A percentile compares a stretch with the other conserved stretches of the same genome.
Evolutionary conservation across 1,140 invertebrate species (phyloP).

Genomic region (Drosophila littoralis): DNA sequence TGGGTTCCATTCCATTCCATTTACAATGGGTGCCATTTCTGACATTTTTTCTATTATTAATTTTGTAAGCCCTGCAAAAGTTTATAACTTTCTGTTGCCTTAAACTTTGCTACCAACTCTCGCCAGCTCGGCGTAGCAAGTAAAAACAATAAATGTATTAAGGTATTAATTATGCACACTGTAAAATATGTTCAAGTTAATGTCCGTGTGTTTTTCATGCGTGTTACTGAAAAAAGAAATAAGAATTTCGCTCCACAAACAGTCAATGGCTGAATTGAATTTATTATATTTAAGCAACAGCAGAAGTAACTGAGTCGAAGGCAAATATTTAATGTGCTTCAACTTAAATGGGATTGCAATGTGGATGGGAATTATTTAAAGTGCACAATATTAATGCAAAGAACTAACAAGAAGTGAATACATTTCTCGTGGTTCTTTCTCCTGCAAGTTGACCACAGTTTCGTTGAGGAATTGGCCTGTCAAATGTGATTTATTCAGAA

Average conservation of each 20-base stretch:
- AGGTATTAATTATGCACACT: slow-evolving; percentile 70
- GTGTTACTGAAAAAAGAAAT: neutral
- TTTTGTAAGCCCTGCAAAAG: no score
- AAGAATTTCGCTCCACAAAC: neutral
- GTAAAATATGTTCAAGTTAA: slow-evolving; percentile 66
- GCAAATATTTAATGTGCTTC: slow-evolving; percentile 65
- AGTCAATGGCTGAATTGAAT: neutral
- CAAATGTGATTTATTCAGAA: slow-evolving; percentile 25
- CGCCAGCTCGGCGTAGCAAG: slow-evolving; percentile 6
- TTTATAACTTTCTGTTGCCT: neutral
- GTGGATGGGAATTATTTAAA: slow-evolving; percentile 16
- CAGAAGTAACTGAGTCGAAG: slow-evolving; percentile 31
- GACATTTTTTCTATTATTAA: no score
- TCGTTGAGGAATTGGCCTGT: slow-evolving; percentile 17
- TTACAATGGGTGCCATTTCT: no score
- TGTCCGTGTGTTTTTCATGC: slow-evolving; percentile 55
- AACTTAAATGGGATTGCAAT: slow-evolving; percentile 34
- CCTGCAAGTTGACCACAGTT: slow-evolving; percentile 1
- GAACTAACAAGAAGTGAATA: neutral
- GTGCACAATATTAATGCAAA: slow-evolving; percentile 12
- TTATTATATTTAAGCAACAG: slow-evolving; percentile 42
- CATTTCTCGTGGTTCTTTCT: neutral
- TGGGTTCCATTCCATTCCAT: no score
- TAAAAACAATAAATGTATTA: slow-evolving; percentile 65
- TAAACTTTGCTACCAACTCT: slow-evolving; percentile 20